Conservation (phyloP, 2,888 invertebrate genomes). For the Lampropteryx suffumata region DNA sequence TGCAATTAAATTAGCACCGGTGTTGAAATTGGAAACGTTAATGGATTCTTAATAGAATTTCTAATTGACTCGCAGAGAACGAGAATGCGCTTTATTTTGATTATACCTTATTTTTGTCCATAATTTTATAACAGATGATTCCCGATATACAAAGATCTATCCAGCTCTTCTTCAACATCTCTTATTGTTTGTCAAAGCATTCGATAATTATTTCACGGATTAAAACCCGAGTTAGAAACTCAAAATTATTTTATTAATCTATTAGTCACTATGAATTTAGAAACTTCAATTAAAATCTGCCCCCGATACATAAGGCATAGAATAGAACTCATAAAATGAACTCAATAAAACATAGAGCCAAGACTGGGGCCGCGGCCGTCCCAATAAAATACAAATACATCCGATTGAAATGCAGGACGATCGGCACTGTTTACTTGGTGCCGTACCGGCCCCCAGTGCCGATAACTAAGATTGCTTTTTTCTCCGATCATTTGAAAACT, state of each 20-base stretch:
- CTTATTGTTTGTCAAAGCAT: no score
- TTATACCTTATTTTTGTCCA: no score
- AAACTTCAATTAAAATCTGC: constrained; percentile 9
- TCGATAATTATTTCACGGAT: no score
- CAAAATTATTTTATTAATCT: no score
- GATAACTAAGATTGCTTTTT: constrained; percentile 78
- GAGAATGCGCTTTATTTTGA: constrained; percentile 5
- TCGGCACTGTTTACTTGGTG: constrained; percentile 70
- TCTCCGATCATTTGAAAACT: constrained; percentile 72
- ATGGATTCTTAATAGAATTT: constrained; percentile 51
- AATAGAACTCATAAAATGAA: constrained; percentile 57
- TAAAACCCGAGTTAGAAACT: no score
- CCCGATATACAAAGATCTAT: no score
- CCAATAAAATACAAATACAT: constrained; percentile 79
- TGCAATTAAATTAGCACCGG: constrained; percentile 50
- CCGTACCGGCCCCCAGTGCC: constrained; percentile 40
- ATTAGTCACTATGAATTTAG: no score
- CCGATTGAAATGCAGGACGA: constrained; percentile 79
- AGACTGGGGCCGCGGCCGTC: constrained; percentile 55
- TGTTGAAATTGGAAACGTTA: constrained; percentile 53
- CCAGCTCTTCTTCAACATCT: no score
- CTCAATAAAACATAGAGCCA: constrained; percentile 71
- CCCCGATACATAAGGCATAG: constrained; percentile 9
- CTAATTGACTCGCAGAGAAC: constrained; percentile 17
- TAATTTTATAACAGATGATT: no score